Base-by-base conservation (phyloP, 2,113 vertebrate species). In the Rhinopomastus cyanomelas region DNA sequence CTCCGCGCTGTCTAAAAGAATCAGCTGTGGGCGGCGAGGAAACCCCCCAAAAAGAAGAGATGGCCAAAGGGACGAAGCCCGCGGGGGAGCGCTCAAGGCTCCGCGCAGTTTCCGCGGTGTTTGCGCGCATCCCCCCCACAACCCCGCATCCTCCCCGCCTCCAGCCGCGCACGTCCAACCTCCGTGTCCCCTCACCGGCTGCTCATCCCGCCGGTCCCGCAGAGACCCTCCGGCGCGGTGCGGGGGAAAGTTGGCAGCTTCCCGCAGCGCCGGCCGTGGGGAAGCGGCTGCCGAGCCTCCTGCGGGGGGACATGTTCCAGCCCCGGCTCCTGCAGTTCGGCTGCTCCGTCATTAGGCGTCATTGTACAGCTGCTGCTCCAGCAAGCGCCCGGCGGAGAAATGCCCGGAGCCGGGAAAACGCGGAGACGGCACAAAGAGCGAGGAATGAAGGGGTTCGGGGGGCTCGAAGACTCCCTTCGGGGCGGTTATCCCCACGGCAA, bases 271-370 rank as follows among this genome's bases (percentile, higher is more conserved):
- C 48, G 64, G 48, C 60, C 52, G 5, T 14, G 81, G 62, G 61
- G 81, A 78, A 89, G 81, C 62, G 93, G 92, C 94, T 81, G 81
- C 25, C 25, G 87, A 30, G 91, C 68, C 90, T 92, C 86, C 78
- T 42, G 93, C 73, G 86, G 90, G 49, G 92, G 64, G 87, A 92
- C 93, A 77, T 81, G 39, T 42, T 83, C 81, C 80, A 90, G 71
- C 94, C 85, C 95, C 27, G 64, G 85, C 95, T 89, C 82, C 96
- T 97, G 97, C 97, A 98, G 90, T 98, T 97, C 97, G 93, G 73
- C 97, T 86, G 92, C 91, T 97, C 94, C 93, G 96, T 95, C 97
- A 97, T 98, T 97, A 98, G 97, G 97, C 97, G 97, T 98, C 97
- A 97, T 97, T 85, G 96, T 96, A 95, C 96, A 97, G 96, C 97